Evolutionary conservation across 2,888 invertebrate genomes (phyloP).

Genomic region (Sinopyrophorus schimmeli): DNA sequence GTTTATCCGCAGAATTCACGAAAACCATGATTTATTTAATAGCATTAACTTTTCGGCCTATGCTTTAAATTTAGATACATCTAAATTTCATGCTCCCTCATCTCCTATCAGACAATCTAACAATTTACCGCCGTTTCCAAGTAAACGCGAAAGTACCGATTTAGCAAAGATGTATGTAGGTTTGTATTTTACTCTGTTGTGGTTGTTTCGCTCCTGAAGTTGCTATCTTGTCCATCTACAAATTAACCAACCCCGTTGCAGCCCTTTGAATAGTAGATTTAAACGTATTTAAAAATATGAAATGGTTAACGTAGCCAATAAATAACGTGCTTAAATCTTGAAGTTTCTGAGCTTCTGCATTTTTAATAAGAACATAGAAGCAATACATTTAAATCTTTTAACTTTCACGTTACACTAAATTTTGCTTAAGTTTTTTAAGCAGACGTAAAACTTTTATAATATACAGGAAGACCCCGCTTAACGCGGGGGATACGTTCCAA

Average conservation of each 20-base stretch:
- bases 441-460: no score
- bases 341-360: no score
- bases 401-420: no score
- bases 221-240: slow-evolving; percentile 26
- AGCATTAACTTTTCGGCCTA: slow-evolving; percentile 19
- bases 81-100: slow-evolving; percentile 28
- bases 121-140: slow-evolving; percentile 30
- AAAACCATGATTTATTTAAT: slow-evolving; percentile 13
- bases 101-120: slow-evolving; percentile 26
- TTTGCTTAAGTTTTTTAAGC: no score
- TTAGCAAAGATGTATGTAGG: slow-evolving; percentile 25
- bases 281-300: no score
- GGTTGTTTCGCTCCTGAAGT: slow-evolving; percentile 16
- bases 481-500: no score
- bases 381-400: no score
- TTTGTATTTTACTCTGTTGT: no score
- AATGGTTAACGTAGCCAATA: no score
- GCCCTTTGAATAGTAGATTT: slow-evolving; percentile 30
- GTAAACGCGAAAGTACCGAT: slow-evolving; percentile 27
- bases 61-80: slow-evolving; percentile 30
- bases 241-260: slow-evolving; percentile 26
- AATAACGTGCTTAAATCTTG: no score
- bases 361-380: no score
- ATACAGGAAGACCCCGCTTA: no score
- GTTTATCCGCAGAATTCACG: background rate